A percentile compares a stretch with the other conserved stretches of the same genome.
Evolutionary conservation across 1,140 invertebrate genomes (phyloP).

Genomic region (Drosophila pectinifera): DNA sequence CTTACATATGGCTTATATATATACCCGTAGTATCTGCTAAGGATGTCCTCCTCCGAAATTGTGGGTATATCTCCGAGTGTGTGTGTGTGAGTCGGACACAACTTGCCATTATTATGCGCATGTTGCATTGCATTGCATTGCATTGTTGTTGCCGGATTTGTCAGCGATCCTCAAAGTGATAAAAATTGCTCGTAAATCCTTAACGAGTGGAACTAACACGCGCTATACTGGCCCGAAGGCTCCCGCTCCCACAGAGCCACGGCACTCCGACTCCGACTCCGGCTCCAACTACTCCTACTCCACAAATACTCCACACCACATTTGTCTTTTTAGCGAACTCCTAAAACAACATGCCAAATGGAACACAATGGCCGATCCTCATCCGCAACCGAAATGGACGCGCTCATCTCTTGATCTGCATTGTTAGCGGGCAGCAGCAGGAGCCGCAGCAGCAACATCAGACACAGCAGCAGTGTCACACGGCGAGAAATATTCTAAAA

Average conservation of each 20-base stretch:
- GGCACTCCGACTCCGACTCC: not conserved
- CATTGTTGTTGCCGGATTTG: slow-evolving; percentile 83
- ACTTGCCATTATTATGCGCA: slow-evolving; percentile 82
- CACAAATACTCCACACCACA: slow-evolving; percentile 54
- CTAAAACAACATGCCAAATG: slow-evolving; percentile 69
- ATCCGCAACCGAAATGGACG: slow-evolving; percentile 70
- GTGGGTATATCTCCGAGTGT: not conserved
- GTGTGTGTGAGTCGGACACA: slow-evolving; percentile 53
- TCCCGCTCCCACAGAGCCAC: not conserved
- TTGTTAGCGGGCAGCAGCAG: slow-evolving; percentile 63
- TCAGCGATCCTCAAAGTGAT: slow-evolving; percentile 85
- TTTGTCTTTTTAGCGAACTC: slow-evolving; percentile 74
- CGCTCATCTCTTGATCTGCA: slow-evolving; percentile 83
- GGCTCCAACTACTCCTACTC: slow-evolving; percentile 5
- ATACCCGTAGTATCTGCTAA: not conserved
- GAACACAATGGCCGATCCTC: slow-evolving; percentile 78
- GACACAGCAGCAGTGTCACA: slow-evolving; percentile 21
- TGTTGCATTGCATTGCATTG: slow-evolving; percentile 69
- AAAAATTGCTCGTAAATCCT: slow-evolving; percentile 85
- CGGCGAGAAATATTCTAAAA: slow-evolving; percentile 6
- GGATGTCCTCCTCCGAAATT: slow-evolving; percentile 19
- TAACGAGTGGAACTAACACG: slow-evolving; percentile 84
- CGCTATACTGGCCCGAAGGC: slow-evolving; percentile 46
- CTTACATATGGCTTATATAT: slow-evolving; percentile 29
- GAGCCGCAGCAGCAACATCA: slow-evolving; percentile 9